Base-by-base conservation (phyloP, 2,113 vertebrate genomes). In the Chamaetylas fuelleborni region DNA sequence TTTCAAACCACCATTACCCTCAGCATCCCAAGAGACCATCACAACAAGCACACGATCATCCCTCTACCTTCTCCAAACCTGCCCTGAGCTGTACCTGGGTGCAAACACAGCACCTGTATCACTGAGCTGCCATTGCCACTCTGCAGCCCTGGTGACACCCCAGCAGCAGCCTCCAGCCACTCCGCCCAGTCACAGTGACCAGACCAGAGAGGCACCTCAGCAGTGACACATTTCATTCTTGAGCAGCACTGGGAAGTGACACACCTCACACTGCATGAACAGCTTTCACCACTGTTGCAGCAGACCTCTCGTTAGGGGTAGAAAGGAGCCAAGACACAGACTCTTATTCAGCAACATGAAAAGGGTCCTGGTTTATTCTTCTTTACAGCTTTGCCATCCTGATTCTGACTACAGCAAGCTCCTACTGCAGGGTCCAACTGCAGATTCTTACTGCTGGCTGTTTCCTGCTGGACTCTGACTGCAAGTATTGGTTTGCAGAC, bases 221-320 rank as follows among this genome's bases (percentile, higher is more conserved):
- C 0, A 0, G n/a, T 7, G 33, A 10, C 4, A 1, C 65, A 8
- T 40, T 19, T 22, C 50, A 29, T 36, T 40, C 70, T 0, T 12
- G 0, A 70, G 54, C 4, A 7, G 60, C 69, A 19, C 18, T 0
- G 0, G 19, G 23, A 64, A 69, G 12, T 1, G 5, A 8, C 1
- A 0, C 28, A 57, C 5, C 56, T 45, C 4, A 0, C 1, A 5
- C 47, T 48, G 74, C 11, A 3, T 0, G 0, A 58, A 57, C 0
- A 6, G 62, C 71, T 94, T 88, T 65, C 83, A 81, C 57, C 24
- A 26, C 50, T 51, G 50, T 6, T 51, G 50, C 50, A 51, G 15
- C 25, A 51, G 50, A 28, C 8, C 26, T 51, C 50, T 17, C 9
- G 9, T 28, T 51, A 28, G 26, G 50, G 25, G 26, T 28, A 51